A percentile compares a stretch with the other conserved stretches of the same genome.
phyloP scores from a whole-genome alignment of 2,888 invertebrate species.

The Phengaris arion region DNA sequence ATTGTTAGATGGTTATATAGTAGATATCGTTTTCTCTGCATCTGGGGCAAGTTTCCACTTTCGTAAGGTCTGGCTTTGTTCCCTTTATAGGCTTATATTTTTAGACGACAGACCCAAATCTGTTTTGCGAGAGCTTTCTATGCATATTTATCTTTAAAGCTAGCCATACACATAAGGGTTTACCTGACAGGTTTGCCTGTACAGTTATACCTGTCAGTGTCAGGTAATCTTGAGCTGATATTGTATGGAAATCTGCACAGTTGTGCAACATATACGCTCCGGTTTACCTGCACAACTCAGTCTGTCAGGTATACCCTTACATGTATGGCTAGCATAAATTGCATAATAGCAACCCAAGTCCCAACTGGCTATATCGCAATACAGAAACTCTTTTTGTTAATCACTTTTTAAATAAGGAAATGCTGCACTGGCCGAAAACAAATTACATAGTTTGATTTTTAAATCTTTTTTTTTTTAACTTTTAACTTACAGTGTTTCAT shows the following conservation, averaged over 20 bases:
- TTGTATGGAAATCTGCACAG: too few species aligned
- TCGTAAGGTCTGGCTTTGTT: background rate
- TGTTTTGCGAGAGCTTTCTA: background rate
- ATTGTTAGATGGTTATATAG: background rate
- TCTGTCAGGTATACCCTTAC: too few species aligned
- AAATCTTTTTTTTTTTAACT: background rate
- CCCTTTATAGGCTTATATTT: background rate
- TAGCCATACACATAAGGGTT: too few species aligned
- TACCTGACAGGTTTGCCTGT: too few species aligned
- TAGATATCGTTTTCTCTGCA: background rate
- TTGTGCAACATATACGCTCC: too few species aligned
- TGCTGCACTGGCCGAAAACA: too few species aligned
- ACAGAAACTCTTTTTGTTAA: background rate
- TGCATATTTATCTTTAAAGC: background rate
- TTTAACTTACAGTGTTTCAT: too few species aligned
- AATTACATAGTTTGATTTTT: background rate
- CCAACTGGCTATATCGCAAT: background rate
- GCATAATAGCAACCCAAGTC: background rate
- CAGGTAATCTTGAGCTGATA: too few species aligned
- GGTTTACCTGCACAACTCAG: too few species aligned
- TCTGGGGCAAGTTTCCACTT: slow-evolving; percentile 14
- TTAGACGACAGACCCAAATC: background rate
- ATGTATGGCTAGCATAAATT: background rate
- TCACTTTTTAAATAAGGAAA: too few species aligned
- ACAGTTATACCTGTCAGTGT: too few species aligned